Evolutionary conservation across 2,888 invertebrate genomes (phyloP).

Genomic region (Zele albiditarsus): DNA sequence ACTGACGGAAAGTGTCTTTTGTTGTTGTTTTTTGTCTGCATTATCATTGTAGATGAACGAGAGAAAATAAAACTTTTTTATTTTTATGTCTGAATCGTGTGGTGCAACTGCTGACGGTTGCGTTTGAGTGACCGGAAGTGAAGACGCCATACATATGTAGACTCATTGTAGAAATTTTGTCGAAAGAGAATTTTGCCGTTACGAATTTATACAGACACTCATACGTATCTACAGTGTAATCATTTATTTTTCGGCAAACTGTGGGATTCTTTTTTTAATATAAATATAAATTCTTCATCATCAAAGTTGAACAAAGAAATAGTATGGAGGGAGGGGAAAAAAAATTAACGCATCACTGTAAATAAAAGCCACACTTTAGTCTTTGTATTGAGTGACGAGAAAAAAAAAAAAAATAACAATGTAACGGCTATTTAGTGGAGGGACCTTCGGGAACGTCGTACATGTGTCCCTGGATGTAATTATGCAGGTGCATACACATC

Average conservation of each 20-base stretch:
- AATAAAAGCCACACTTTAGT: neutral
- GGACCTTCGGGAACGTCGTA: slow-evolving; percentile 16
- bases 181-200: neutral
- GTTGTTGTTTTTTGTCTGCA: neutral
- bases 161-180: neutral
- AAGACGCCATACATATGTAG: neutral
- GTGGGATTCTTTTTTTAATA: neutral
- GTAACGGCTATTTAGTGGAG: slow-evolving; percentile 19
- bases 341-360: neutral
- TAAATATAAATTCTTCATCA: neutral
- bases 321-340: no score
- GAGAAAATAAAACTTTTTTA: neutral
- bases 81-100: no score
- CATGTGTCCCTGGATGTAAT: slow-evolving; percentile 23
- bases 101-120: slow-evolving; percentile 3
- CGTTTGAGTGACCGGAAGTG: slow-evolving; percentile 16
- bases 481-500: slow-evolving; percentile 44
- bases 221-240: neutral
- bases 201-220: neutral
- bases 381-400: neutral
- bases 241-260: neutral
- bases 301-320: no score
- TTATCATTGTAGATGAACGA: neutral
- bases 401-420: neutral
- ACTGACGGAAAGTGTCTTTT: neutral